phyloP scores from a whole-genome alignment of 1,140 invertebrate species.

The Streblospio benedicti region DNA sequence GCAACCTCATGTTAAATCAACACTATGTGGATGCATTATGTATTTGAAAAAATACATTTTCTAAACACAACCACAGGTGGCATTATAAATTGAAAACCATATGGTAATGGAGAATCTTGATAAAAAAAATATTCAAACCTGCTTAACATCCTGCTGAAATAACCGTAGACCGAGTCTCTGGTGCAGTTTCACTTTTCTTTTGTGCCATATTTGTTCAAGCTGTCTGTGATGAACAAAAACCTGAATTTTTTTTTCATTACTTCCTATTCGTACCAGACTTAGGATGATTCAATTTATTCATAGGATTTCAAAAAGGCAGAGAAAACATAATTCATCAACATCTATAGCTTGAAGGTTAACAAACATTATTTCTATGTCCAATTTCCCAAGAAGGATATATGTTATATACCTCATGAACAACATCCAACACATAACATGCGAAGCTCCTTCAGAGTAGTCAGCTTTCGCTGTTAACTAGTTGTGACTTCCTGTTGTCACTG shows the following conservation, averaged over 20 bases:
- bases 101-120: neutral
- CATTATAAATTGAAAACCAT: conserved; percentile 6
- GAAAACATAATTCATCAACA: too few species aligned
- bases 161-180: conserved; percentile 83
- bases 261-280: too few species aligned
- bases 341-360: too few species aligned
- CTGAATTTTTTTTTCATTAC: too few species aligned
- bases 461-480: conserved; percentile 70
- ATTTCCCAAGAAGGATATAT: too few species aligned
- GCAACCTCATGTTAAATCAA: too few species aligned
- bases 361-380: too few species aligned
- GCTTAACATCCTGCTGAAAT: conserved; percentile 84
- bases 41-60: too few species aligned
- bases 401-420: conserved; percentile 55
- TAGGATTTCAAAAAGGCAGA: too few species aligned
- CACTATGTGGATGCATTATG: too few species aligned
- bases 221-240: conserved; percentile 87
- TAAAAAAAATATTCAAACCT: conserved; percentile 32
- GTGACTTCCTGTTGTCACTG: conserved; percentile 48
- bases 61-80: too few species aligned
- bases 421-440: conserved; percentile 51
- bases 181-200: conserved; percentile 84
- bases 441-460: conserved; percentile 80
- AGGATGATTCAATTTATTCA: too few species aligned
- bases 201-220: conserved; percentile 86